Conservation (phyloP, 2,113 vertebrate genomes). For the Neogale vison region DNA sequence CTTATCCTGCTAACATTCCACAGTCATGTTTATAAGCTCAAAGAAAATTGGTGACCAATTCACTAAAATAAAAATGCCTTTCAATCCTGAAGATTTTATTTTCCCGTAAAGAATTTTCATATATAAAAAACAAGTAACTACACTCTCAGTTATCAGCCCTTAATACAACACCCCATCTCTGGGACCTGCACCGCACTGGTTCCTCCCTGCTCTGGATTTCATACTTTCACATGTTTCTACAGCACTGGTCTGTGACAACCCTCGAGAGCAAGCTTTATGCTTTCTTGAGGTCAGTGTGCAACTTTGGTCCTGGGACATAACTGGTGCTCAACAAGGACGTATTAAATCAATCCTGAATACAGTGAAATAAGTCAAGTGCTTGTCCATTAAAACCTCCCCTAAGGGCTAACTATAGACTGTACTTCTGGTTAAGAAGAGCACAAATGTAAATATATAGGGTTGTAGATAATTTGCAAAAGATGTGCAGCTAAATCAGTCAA, state of each 20-base stretch:
- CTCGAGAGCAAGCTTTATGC: neutral
- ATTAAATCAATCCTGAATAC: conserved; percentile 5
- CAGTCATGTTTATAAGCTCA: neutral
- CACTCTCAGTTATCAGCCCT: neutral
- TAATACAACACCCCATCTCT: neutral
- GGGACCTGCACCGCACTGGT: neutral
- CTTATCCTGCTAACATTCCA: neutral
- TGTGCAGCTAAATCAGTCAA: neutral
- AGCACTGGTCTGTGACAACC: neutral
- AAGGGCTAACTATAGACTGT: neutral
- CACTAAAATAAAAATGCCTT: conserved; percentile 5
- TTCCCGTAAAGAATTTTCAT: neutral
- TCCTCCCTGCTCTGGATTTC: neutral
- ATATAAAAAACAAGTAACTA: neutral
- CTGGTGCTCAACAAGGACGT: neutral
- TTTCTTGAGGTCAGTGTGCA: neutral
- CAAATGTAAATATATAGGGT: neutral
- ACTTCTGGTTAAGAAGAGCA: neutral
- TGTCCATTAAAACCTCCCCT: neutral
- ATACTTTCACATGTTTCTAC: neutral
- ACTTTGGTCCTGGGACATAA: neutral
- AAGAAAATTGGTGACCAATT: neutral
- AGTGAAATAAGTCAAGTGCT: neutral
- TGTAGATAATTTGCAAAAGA: neutral
- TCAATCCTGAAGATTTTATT: conserved; percentile 8